Conservation (phyloP, 1,140 invertebrate genomes). For the Cotesia typhae region DNA sequence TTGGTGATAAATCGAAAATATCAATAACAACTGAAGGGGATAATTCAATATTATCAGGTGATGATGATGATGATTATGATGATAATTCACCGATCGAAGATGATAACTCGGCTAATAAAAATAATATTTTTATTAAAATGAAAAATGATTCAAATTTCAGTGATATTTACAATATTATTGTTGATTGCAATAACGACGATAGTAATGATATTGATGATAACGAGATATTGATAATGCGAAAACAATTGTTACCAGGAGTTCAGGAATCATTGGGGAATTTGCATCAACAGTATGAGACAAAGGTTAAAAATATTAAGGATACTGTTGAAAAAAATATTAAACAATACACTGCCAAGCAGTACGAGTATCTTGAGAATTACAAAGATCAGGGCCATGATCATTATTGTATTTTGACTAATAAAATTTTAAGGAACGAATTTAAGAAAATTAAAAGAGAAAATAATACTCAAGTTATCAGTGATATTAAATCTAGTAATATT, state of each 20-base stretch:
- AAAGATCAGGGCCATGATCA: conserved; percentile 65
- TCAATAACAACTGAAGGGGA: no score
- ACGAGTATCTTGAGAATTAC: conserved; percentile 64
- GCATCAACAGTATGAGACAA: conserved; percentile 64
- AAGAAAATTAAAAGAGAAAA: no score
- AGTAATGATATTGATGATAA: conserved; percentile 30
- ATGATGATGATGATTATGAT: no score
- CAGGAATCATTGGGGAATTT: conserved; percentile 60
- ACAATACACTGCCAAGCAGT: conserved; percentile 65
- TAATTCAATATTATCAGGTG: no score
- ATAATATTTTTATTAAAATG: neutral
- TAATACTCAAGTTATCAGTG: conserved; percentile 27
- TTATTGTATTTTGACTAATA: conserved; percentile 60
- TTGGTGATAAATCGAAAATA: no score
- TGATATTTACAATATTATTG: neutral
- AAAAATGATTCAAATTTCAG: neutral
- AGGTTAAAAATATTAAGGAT: conserved; percentile 60
- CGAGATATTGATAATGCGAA: conserved; percentile 40
- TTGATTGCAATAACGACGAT: neutral
- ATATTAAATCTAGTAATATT: neutral
- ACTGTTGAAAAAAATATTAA: conserved; percentile 66
- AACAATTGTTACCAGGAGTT: conserved; percentile 46
- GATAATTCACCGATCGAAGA: no score
- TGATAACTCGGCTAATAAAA: neutral
- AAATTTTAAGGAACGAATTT: no score